phyloP scores from a whole-genome alignment of 2,113 vertebrate genomes.

The Donacobius atricapilla region DNA sequence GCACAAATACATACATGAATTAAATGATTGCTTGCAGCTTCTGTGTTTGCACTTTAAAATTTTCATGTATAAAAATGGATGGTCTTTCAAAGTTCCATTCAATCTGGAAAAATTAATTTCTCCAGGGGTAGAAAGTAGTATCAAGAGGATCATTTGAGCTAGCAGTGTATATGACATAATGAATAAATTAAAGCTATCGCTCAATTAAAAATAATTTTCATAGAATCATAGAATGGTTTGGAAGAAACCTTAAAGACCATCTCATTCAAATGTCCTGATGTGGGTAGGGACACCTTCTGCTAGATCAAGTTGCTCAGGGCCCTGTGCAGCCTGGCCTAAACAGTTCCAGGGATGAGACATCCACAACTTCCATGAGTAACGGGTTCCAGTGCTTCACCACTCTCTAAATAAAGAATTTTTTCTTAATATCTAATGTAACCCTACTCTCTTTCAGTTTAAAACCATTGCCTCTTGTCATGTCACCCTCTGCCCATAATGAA shows the following conservation, averaged over 20 bases:
- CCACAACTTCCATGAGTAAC: background rate
- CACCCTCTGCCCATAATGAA: background rate
- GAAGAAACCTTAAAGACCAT: background rate
- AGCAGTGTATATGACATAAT: background rate
- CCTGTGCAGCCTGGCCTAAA: background rate
- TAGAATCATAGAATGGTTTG: background rate
- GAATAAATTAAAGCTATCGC: background rate
- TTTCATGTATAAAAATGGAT: background rate
- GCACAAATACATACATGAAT: background rate
- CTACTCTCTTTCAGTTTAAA: background rate
- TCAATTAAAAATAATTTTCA: background rate
- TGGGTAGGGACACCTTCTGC: background rate
- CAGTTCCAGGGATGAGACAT: background rate
- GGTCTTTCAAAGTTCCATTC: background rate
- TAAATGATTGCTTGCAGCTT: background rate
- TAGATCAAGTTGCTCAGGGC: background rate
- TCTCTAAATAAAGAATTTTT: background rate
- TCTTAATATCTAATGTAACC: background rate
- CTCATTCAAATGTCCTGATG: background rate
- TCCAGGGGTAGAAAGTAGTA: background rate
- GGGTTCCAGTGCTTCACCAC: background rate
- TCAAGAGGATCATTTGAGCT: background rate
- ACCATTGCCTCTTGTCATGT: background rate
- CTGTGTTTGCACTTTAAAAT: background rate
- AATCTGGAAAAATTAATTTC: background rate